phyloP scores from a whole-genome alignment of 2,113 vertebrate genomes.

The Aegypius monachus region DNA sequence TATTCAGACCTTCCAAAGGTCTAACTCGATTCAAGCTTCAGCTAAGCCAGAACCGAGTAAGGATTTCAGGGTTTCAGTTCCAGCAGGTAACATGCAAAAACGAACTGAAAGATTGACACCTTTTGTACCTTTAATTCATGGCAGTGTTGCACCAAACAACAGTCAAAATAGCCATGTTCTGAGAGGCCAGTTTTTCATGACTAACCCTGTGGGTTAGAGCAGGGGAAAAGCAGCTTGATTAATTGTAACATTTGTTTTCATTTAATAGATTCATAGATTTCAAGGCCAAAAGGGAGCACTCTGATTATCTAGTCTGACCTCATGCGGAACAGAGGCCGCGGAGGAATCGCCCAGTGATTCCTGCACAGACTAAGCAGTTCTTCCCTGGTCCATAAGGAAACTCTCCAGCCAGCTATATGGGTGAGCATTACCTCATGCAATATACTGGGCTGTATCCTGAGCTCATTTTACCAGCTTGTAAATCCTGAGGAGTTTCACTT shows the following conservation, averaged over 20 bases:
- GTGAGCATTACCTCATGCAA: neutral
- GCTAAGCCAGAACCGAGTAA: neutral
- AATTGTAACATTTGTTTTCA: constrained; percentile 15
- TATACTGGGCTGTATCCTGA: neutral
- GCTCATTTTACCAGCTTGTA: neutral
- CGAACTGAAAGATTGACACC: neutral
- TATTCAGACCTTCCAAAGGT: neutral
- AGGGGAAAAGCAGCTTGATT: constrained; percentile 7
- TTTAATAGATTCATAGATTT: constrained; percentile 2
- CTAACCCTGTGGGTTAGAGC: neutral
- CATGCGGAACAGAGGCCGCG: neutral
- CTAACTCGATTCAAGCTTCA: neutral
- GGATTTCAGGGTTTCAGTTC: neutral
- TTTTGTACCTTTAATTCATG: neutral
- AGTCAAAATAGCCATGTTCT: neutral
- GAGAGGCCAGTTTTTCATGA: neutral
- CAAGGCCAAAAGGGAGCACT: neutral
- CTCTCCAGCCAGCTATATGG: neutral
- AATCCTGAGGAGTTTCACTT: neutral
- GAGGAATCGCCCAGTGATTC: neutral
- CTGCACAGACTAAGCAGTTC: neutral
- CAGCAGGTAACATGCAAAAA: neutral
- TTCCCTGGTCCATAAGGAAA: neutral
- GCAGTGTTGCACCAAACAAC: neutral
- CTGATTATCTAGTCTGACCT: constrained; percentile 26